Conservation (phyloP, 2,113 vertebrate species). For the Ammodramus savannarum region DNA sequence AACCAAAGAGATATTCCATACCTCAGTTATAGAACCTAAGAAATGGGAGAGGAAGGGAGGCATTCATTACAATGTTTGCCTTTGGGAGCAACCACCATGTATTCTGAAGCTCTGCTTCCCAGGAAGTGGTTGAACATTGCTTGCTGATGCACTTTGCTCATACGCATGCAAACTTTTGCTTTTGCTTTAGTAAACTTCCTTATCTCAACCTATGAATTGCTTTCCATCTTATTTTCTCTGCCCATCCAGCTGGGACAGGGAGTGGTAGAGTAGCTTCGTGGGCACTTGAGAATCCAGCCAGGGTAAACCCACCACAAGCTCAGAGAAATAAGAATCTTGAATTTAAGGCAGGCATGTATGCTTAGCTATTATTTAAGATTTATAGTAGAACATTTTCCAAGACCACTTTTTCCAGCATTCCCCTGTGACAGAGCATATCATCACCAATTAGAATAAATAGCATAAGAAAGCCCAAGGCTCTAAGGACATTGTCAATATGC, state of each 20-base stretch:
- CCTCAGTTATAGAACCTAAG: neutral
- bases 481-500: neutral
- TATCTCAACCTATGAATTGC: neutral
- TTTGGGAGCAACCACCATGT: accelerated
- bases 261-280: neutral
- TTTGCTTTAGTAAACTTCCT: neutral
- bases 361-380: neutral
- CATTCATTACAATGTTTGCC: accelerated
- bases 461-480: neutral
- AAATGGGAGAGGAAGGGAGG: neutral
- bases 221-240: neutral
- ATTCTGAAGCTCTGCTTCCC: neutral
- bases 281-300: neutral
- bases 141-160: neutral
- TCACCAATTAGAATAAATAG: neutral
- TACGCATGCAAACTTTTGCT: neutral
- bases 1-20: neutral
- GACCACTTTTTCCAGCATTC: neutral
- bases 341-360: neutral
- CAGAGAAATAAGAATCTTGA: neutral
- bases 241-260: neutral
- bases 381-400: neutral
- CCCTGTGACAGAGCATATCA: neutral
- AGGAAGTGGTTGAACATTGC: neutral
- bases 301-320: neutral